Evolutionary conservation across 2,888 invertebrate species (phyloP).

Genomic region (Flabesymbios commensalis): DNA sequence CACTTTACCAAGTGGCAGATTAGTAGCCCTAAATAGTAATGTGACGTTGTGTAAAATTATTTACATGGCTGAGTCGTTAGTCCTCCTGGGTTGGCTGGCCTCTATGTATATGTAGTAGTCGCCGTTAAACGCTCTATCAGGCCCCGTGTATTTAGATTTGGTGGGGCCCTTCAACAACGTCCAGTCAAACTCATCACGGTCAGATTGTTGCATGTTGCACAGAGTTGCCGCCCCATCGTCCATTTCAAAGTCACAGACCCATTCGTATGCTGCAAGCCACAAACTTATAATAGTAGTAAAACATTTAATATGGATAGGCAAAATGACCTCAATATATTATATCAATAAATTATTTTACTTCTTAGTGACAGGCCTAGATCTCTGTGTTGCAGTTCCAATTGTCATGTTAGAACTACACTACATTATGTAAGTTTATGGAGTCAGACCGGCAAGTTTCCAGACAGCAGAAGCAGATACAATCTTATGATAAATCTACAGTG

Average conservation of each 20-base stretch:
- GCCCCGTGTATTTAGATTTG: constrained; percentile 32
- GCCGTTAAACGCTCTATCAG: constrained; percentile 27
- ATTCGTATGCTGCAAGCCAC: constrained; percentile 22
- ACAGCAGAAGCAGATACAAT: too few relatives aligned
- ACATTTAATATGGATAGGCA: too few relatives aligned
- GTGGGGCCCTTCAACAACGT: constrained; percentile 37
- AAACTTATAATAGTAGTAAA: not conserved
- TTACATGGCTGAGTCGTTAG: constrained; percentile 46
- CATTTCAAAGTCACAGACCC: constrained; percentile 55
- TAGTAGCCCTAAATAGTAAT: too few relatives aligned
- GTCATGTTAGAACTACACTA: too few relatives aligned
- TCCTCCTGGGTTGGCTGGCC: constrained; percentile 66
- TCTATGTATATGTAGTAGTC: constrained; percentile 78
- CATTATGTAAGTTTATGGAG: too few relatives aligned
- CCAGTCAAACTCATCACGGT: constrained; percentile 57
- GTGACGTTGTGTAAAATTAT: too few relatives aligned
- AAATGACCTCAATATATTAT: too few relatives aligned
- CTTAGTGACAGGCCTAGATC: too few relatives aligned
- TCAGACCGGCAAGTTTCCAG: too few relatives aligned
- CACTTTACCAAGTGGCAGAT: too few relatives aligned
- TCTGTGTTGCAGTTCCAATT: too few relatives aligned
- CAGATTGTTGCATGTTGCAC: constrained; percentile 43
- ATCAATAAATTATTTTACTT: not conserved
- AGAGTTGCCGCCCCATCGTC: constrained; percentile 46
- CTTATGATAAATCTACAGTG: too few relatives aligned